Conservation (phyloP, 64 coral and sea anemone species). For the Hydrozoanthus tunicans region DNA sequence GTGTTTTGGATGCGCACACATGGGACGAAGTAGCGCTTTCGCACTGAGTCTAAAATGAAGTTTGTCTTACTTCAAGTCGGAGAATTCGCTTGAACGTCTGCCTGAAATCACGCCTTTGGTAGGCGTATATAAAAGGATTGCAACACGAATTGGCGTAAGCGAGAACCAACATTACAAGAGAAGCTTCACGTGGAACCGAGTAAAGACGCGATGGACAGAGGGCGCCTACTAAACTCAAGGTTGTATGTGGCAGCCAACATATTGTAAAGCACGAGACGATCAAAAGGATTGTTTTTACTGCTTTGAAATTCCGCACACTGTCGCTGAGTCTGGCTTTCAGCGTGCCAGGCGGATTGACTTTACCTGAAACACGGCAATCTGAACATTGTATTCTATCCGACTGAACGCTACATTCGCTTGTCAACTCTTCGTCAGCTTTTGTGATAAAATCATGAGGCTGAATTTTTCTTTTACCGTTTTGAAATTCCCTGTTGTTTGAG, state of each 20-base stretch:
- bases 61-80: constrained; percentile 11
- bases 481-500: neutral
- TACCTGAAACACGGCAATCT: neutral
- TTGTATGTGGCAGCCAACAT: constrained; percentile 35
- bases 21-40: too few species aligned
- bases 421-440: neutral
- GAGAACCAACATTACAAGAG: neutral
- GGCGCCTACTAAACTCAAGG: constrained; percentile 13
- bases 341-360: neutral
- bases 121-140: constrained; percentile 46
- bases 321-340: constrained; percentile 13
- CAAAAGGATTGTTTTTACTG: constrained; percentile 28
- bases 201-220: neutral
- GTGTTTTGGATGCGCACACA: too few species aligned
- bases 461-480: neutral
- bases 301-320: constrained; percentile 5
- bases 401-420: neutral
- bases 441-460: neutral
- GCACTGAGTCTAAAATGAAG: neutral
- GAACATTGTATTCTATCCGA: neutral
- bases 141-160: constrained; percentile 41
- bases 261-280: constrained; percentile 49
- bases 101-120: constrained; percentile 43
- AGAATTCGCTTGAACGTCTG: constrained; percentile 48
- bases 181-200: neutral